Percentiles rank a stretch among this genome's conserved stretches.
These are phyloP conservation scores for Cyphomyrus plagiostoma DNA, from an alignment of 2,113 vertebrate genomes.

Conservation along the genomic window DNA sequence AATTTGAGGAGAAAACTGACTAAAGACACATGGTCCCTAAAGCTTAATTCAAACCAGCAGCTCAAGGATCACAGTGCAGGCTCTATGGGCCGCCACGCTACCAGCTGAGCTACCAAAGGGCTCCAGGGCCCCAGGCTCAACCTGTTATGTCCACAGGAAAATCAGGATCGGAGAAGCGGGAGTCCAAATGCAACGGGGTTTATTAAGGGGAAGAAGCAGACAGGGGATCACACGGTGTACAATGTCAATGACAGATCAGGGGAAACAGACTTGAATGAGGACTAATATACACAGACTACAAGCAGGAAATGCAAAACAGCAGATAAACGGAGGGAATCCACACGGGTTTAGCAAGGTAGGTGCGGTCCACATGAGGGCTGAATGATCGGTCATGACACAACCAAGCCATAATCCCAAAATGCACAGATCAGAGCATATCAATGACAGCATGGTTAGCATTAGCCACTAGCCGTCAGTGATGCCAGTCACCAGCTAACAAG, in stretches of 20 bases:
- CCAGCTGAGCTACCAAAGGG: neutral
- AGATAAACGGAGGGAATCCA: too few relatives aligned
- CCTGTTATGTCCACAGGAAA: neutral
- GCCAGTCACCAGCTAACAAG: neutral
- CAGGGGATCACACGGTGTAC: too few relatives aligned
- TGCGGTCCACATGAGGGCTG: too few relatives aligned
- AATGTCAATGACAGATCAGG: too few relatives aligned
- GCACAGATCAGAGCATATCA: neutral
- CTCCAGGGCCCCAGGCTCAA: neutral
- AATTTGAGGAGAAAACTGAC: neutral
- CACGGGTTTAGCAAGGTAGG: too few relatives aligned
- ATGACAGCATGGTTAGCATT: neutral
- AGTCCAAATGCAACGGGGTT: too few relatives aligned
- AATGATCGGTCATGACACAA: too few relatives aligned
- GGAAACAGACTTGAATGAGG: too few relatives aligned
- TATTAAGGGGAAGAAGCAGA: too few relatives aligned
- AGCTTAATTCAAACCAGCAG: neutral
- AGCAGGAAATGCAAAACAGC: too few relatives aligned
- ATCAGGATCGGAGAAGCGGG: too few relatives aligned
- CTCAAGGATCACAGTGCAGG: neutral
- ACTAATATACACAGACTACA: too few relatives aligned
- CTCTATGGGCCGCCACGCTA: rapidly evolving
- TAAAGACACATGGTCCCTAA: neutral
- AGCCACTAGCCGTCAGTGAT: neutral
- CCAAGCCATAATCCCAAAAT: neutral